A percentile compares a stretch with the other conserved stretches of the same genome.
These are phyloP conservation scores for Antheraea assamensis DNA, from an alignment of 2,888 invertebrate genomes.

Conservation along the genomic window DNA sequence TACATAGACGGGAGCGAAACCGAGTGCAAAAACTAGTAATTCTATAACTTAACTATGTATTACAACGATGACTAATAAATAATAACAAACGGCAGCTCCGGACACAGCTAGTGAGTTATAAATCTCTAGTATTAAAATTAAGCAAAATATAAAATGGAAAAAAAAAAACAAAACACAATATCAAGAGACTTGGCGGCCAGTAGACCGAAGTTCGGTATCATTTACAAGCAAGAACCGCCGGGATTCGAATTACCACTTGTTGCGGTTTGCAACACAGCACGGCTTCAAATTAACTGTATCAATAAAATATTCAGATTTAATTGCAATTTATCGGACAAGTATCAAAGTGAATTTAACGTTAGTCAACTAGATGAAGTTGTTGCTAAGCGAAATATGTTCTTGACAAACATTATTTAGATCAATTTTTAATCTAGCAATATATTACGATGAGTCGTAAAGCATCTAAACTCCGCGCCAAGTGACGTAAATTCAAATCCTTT, in stretches of 20 bases:
- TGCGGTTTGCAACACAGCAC: constrained; percentile 41
- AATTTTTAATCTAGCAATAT: background rate
- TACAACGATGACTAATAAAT: too few species aligned
- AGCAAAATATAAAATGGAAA: background rate
- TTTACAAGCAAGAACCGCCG: constrained; percentile 44
- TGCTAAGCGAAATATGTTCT: background rate
- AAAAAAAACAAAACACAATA: background rate
- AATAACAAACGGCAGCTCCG: too few species aligned
- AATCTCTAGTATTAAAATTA: background rate
- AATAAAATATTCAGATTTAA: constrained; percentile 17
- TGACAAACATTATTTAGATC: background rate
- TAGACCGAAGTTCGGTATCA: constrained; percentile 47
- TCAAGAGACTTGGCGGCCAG: constrained; percentile 35
- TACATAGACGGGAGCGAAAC: too few species aligned
- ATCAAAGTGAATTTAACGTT: constrained; percentile 7
- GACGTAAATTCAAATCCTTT: too few species aligned
- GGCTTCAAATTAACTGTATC: constrained; percentile 18
- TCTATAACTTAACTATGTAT: too few species aligned
- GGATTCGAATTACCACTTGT: constrained; percentile 42
- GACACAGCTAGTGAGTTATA: background rate
- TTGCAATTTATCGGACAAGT: constrained; percentile 16
- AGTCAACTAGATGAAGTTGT: constrained; percentile 10
- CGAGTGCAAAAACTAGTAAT: too few species aligned
- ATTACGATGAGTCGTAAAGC: too few species aligned
- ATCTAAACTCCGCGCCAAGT: too few species aligned